phyloP scores from a whole-genome alignment of 2,888 invertebrate genomes.

The Andrena flavipes region DNA sequence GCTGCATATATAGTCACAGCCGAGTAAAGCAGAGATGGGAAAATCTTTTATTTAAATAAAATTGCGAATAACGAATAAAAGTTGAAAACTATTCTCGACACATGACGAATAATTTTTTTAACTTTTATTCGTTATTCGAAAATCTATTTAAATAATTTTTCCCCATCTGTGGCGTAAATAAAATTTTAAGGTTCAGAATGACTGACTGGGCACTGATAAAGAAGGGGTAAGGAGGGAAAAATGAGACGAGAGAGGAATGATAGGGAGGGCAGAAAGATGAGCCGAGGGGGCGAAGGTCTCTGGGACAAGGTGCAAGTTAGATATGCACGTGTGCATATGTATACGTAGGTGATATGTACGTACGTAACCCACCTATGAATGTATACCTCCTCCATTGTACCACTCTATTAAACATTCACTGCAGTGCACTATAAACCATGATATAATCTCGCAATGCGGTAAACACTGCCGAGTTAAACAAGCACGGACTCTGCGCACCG shows the following conservation, averaged over 20 bases:
- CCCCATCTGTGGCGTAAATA: too few species aligned
- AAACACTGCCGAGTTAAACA: constrained; percentile 81
- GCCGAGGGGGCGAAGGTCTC: background rate
- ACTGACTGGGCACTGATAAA: too few species aligned
- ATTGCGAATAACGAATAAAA: too few species aligned
- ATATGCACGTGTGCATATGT: background rate
- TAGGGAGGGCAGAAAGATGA: background rate
- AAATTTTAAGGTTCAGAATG: too few species aligned
- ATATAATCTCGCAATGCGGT: constrained; percentile 83
- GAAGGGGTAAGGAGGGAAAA: too few species aligned
- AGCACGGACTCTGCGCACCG: constrained; percentile 57
- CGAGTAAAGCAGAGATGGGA: too few species aligned
- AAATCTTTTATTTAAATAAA: too few species aligned
- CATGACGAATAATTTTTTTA: too few species aligned
- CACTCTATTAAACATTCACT: constrained; percentile 83
- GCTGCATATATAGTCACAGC: too few species aligned
- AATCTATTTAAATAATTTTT: too few species aligned
- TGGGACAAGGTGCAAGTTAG: constrained; percentile 45
- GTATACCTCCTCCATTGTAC: constrained; percentile 75
- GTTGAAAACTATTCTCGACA: too few species aligned
- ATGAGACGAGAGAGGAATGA: background rate
- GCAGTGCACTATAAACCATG: constrained; percentile 80
- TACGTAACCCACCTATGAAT: constrained; percentile 49
- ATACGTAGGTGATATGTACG: constrained; percentile 12
- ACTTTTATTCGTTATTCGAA: too few species aligned